A percentile compares a stretch with the other conserved stretches of the same genome.
phyloP scores from a whole-genome alignment of 1,140 invertebrate genomes.

The Pogonomyrmex californicus region DNA sequence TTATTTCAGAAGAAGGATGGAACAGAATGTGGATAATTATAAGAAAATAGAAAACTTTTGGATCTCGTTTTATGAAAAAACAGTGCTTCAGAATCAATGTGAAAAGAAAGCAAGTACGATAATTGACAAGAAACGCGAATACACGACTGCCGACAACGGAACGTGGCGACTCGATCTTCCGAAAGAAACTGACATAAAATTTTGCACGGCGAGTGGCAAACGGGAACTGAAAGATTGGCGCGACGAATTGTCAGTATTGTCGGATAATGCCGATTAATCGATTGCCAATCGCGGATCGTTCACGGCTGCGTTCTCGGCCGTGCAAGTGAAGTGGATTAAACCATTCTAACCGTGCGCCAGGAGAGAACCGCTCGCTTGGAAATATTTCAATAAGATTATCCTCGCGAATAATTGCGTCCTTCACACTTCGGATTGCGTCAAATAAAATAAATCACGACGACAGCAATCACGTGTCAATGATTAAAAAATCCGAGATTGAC shows the following conservation, averaged over 20 bases:
- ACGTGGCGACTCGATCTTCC: conserved; percentile 37
- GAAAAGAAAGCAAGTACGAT: conserved; percentile 15
- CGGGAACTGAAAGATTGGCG: conserved; percentile 69
- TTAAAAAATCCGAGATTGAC: conserved; percentile 19
- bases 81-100: neutral
- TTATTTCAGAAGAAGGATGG: neutral
- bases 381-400: conserved; percentile 52
- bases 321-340: conserved; percentile 39
- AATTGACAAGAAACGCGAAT: conserved; percentile 29
- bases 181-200: conserved; percentile 43
- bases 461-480: conserved; percentile 27
- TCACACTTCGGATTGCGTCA: conserved; percentile 36
- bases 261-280: conserved; percentile 70
- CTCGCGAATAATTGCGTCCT: conserved; percentile 12
- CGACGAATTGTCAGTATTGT: conserved; percentile 69
- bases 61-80: neutral
- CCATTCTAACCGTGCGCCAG: conserved; percentile 14
- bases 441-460: conserved; percentile 43
- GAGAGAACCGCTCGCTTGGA: conserved; percentile 39
- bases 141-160: conserved; percentile 18
- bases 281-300: conserved; percentile 61
- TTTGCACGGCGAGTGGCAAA: conserved; percentile 61
- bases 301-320: conserved; percentile 40
- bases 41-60: neutral
- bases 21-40: conserved; percentile 4